These are phyloP conservation scores for Pelusios castaneus DNA, from an alignment of 2,113 vertebrate species.

Conservation along the genomic window DNA sequence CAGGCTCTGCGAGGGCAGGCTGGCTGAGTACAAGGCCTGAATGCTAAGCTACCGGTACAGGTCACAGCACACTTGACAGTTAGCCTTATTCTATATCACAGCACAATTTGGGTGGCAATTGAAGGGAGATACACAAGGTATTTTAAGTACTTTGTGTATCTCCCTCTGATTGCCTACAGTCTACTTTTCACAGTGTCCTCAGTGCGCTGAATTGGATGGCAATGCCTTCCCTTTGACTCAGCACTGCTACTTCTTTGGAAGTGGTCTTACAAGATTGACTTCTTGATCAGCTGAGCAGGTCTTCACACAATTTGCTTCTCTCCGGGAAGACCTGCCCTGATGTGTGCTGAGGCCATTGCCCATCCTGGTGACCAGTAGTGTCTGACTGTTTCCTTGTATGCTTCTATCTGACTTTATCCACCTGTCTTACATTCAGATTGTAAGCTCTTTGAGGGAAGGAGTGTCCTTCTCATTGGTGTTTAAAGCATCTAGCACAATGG, in stretches of 20 bases:
- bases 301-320: too few relatives aligned
- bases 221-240: too few relatives aligned
- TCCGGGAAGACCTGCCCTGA: not conserved
- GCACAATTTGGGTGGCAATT: too few relatives aligned
- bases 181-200: too few relatives aligned
- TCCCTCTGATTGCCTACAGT: too few relatives aligned
- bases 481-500: not conserved
- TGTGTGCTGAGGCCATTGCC: not conserved
- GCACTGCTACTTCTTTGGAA: too few relatives aligned
- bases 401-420: not conserved
- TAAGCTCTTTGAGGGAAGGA: not conserved
- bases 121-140: too few relatives aligned
- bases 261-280: too few relatives aligned
- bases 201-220: too few relatives aligned
- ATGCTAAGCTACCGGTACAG: not conserved
- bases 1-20: conserved; percentile 54
- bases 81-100: too few relatives aligned
- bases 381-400: not conserved
- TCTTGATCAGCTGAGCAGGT: too few relatives aligned
- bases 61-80: not conserved
- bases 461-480: not conserved
- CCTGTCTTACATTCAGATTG: not conserved
- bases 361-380: not conserved
- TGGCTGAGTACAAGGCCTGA: conserved; percentile 8
- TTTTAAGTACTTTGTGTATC: too few relatives aligned